Percentiles rank a stretch among this genome's conserved stretches.
Conservation (phyloP, 1,140 invertebrate species). For the Drosophila sp. region DNA sequence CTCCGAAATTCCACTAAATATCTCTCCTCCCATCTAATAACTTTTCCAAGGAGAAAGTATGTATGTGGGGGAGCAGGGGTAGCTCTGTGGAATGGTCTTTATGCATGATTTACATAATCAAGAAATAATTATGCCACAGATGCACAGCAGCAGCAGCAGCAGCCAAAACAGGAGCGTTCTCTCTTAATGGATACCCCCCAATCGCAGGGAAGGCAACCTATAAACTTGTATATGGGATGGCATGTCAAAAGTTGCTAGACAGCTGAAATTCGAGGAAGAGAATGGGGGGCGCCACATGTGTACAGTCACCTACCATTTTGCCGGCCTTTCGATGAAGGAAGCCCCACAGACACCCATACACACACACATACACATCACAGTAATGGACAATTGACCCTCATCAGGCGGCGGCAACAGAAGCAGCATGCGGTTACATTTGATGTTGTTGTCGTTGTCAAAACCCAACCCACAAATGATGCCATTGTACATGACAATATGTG, state of each 20-base stretch:
- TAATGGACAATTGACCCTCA: slow-evolving; percentile 81
- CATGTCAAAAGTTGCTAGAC: slow-evolving; percentile 65
- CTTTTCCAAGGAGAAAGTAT: background rate
- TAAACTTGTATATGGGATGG: slow-evolving; percentile 31
- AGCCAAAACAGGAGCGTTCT: slow-evolving; percentile 3
- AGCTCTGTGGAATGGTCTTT: background rate
- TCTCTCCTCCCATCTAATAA: too few relatives aligned
- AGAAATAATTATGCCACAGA: slow-evolving; percentile 78
- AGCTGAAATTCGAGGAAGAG: slow-evolving; percentile 4
- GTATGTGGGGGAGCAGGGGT: background rate
- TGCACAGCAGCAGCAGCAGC: slow-evolving; percentile 35
- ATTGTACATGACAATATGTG: slow-evolving; percentile 80
- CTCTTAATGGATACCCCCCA: slow-evolving; percentile 28
- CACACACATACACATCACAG: slow-evolving; percentile 34
- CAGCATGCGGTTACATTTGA: slow-evolving; percentile 78
- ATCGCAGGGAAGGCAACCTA: slow-evolving; percentile 14
- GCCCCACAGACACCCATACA: slow-evolving; percentile 20
- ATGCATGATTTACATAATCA: slow-evolving; percentile 73
- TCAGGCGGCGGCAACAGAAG: slow-evolving; percentile 49
- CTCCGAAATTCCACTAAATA: background rate
- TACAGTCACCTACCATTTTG: slow-evolving; percentile 20
- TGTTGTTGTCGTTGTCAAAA: slow-evolving; percentile 43
- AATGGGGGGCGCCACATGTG: slow-evolving; percentile 43
- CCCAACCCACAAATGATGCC: slow-evolving; percentile 72
- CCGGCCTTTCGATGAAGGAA: slow-evolving; percentile 16